Evolutionary conservation across 2,113 vertebrate genomes (phyloP).

Genomic region (Panthera tigris): DNA sequence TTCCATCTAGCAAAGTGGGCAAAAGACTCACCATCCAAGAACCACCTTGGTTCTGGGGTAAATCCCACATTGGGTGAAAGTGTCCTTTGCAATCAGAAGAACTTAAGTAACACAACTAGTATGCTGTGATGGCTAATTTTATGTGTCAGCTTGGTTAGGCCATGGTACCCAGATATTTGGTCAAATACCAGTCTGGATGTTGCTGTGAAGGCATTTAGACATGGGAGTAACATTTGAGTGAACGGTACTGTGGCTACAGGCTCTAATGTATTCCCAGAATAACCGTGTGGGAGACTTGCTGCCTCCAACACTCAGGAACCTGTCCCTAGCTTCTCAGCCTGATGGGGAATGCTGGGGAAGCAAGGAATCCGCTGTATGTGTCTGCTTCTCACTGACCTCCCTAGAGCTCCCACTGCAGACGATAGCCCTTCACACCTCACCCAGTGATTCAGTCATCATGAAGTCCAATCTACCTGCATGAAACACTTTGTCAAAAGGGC

Average conservation of each 20-base stretch:
- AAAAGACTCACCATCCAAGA: not conserved
- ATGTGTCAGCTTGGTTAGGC: not conserved
- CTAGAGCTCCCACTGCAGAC: not conserved
- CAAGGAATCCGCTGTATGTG: not conserved
- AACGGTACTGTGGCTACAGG: not conserved
- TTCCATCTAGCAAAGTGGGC: not conserved
- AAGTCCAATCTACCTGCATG: not conserved
- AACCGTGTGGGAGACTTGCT: not conserved
- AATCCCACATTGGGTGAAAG: not conserved
- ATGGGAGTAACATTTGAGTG: not conserved
- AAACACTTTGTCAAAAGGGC: not conserved
- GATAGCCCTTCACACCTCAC: not conserved
- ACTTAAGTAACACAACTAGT: not conserved
- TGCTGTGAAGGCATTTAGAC: not conserved
- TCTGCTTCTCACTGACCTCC: not conserved
- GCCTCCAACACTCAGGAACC: not conserved
- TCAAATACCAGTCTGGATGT: not conserved
- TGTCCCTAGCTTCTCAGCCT: not conserved
- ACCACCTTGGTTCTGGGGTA: not conserved
- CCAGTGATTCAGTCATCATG: not conserved
- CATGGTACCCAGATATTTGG: not conserved
- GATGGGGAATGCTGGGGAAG: not conserved
- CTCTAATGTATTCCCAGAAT: not conserved
- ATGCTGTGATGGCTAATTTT: not conserved
- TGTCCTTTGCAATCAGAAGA: not conserved